These are phyloP conservation scores for Ascaphus truei DNA, from an alignment of 2,113 vertebrate genomes.

Conservation along the genomic window DNA sequence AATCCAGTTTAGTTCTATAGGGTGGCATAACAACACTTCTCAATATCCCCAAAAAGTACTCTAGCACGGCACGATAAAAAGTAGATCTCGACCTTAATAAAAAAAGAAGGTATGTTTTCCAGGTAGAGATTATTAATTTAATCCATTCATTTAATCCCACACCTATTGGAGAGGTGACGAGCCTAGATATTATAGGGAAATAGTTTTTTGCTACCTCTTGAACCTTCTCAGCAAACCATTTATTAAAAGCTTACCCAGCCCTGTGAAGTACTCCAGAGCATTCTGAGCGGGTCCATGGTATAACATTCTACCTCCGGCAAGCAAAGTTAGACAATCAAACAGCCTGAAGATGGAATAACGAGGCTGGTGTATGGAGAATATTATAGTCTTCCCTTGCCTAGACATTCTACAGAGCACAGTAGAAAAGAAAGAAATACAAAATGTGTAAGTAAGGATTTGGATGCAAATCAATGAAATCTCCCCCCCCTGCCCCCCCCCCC, in stretches of 20 bases:
- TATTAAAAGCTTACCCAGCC: constrained; percentile 62
- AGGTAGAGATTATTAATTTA: too few species aligned
- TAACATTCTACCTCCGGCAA: constrained; percentile 76
- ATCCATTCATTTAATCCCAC: too few species aligned
- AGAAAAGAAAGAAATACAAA: background rate
- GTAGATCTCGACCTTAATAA: too few species aligned
- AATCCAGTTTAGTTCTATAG: too few species aligned
- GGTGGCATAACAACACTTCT: too few species aligned
- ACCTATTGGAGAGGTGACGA: too few species aligned
- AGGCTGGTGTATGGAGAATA: constrained; percentile 95
- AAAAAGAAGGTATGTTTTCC: too few species aligned
- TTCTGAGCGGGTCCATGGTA: constrained; percentile 76
- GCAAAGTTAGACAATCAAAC: constrained; percentile 80
- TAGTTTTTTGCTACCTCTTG: too few species aligned
- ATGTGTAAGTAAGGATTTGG: rapidly evolving
- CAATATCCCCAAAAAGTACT: too few species aligned
- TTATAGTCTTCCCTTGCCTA: constrained; percentile 76
- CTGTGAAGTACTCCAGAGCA: constrained; percentile 73
- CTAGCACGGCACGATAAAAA: too few species aligned
- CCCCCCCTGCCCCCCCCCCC: background rate
- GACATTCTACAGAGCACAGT: constrained; percentile 68
- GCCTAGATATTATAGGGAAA: too few species aligned
- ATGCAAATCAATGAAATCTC: background rate
- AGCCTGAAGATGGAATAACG: constrained; percentile 89
- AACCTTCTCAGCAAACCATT: too few species aligned